phyloP scores from a whole-genome alignment of 2,113 vertebrate species.

The Pelobates fuscus region DNA sequence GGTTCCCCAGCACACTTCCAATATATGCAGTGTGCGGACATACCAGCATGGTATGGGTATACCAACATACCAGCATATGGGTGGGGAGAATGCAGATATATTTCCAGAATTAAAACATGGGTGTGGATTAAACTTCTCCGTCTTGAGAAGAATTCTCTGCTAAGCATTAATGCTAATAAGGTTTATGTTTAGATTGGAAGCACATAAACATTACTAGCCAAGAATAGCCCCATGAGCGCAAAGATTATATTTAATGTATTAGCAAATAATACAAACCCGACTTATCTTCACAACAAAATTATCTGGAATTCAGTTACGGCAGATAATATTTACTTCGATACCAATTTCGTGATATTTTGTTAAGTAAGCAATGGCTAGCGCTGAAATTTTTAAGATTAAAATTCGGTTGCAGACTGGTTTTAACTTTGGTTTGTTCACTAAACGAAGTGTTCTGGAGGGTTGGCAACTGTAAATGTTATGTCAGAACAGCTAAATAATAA shows the following conservation, averaged over 20 bases:
- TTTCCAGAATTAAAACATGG: slow-evolving; percentile 19
- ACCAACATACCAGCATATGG: slow-evolving; percentile 23
- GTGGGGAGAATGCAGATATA: slow-evolving; percentile 21
- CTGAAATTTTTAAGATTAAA: no score
- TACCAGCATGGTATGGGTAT: slow-evolving; percentile 19
- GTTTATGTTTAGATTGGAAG: background rate
- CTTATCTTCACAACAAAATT: slow-evolving; percentile 3
- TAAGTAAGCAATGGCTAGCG: no score
- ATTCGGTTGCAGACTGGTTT: no score
- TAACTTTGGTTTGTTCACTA: no score
- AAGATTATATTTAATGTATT: slow-evolving; percentile 9
- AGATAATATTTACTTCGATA: slow-evolving; percentile 15
- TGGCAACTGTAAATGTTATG: no score
- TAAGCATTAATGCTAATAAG: background rate
- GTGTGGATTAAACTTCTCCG: slow-evolving; percentile 5
- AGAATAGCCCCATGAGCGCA: background rate
- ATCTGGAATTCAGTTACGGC: background rate
- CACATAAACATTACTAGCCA: background rate
- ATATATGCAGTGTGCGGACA: slow-evolving; percentile 18
- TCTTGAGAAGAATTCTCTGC: background rate
- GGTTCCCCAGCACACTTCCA: slow-evolving; percentile 14
- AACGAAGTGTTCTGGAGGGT: no score
- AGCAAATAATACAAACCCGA: slow-evolving; percentile 14
- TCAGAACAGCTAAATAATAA: no score
- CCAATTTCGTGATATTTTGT: no score